phyloP scores from a whole-genome alignment of 2,888 invertebrate genomes.

The Hemicrepidius hirtus region DNA sequence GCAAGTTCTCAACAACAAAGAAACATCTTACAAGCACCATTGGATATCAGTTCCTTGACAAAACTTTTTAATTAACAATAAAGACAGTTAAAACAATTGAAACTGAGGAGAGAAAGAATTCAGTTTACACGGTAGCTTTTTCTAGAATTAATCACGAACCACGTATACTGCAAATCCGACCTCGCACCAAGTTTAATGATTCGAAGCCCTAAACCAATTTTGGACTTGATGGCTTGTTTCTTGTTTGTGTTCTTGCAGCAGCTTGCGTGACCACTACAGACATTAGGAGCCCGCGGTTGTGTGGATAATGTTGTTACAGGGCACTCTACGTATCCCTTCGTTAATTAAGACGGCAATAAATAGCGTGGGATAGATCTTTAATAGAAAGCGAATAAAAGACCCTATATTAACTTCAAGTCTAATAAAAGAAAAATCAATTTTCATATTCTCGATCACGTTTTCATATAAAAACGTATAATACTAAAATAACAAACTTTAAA shows the following conservation, averaged over 20 bases:
- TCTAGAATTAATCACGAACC: constrained; percentile 43
- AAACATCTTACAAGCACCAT: too few relatives aligned
- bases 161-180: constrained; percentile 47
- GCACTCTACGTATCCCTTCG: constrained; percentile 47
- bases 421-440: not conserved
- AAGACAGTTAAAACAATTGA: constrained; percentile 7
- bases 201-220: constrained; percentile 52
- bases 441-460: too few relatives aligned
- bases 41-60: too few relatives aligned
- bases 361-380: constrained; percentile 29
- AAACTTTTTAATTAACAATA: constrained; percentile 4
- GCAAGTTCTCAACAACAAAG: too few relatives aligned
- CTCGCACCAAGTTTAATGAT: constrained; percentile 51
- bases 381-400: constrained; percentile 17
- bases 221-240: constrained; percentile 54
- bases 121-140: constrained; percentile 27
- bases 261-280: constrained; percentile 53
- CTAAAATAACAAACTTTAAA: not conserved
- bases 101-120: constrained; percentile 2
- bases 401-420: not conserved
- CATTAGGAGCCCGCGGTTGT: constrained; percentile 50
- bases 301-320: constrained; percentile 51
- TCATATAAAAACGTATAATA: too few relatives aligned
- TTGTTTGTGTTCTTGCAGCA: constrained; percentile 53
- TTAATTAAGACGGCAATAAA: constrained; percentile 49